These are phyloP conservation scores for Tetramorium alpestre DNA, from an alignment of 1,140 invertebrate genomes.

Conservation along the genomic window DNA sequence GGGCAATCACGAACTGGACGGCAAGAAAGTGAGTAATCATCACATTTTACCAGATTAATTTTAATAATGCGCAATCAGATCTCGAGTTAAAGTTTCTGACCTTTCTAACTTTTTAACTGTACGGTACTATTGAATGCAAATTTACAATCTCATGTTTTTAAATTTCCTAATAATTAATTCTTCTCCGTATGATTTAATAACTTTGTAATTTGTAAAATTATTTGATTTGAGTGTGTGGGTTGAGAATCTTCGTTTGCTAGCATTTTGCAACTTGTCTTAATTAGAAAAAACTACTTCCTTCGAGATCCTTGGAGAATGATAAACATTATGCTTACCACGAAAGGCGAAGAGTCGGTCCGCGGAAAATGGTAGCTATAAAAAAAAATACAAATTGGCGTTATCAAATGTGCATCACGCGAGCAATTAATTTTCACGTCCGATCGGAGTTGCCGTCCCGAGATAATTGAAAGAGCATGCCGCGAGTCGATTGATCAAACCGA, in stretches of 20 bases:
- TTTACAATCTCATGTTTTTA: not conserved
- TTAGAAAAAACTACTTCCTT: not conserved
- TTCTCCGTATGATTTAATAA: not conserved
- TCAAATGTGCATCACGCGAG: constrained; percentile 65
- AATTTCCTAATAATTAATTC: not conserved
- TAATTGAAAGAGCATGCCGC: constrained; percentile 67
- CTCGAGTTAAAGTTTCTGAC: not conserved
- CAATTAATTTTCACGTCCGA: constrained; percentile 67
- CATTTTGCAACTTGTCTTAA: not conserved
- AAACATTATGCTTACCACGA: not conserved
- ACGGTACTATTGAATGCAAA: not conserved
- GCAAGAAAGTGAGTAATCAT: constrained; percentile 94
- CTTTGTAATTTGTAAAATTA: constrained; percentile 13
- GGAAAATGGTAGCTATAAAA: not conserved
- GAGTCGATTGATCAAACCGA: constrained; percentile 66
- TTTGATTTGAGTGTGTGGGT: not conserved
- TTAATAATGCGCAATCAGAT: not conserved
- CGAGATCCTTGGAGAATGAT: not conserved
- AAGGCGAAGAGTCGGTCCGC: not conserved
- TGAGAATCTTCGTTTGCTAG: not conserved
- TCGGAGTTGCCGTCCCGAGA: constrained; percentile 52
- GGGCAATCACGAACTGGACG: constrained; percentile 97
- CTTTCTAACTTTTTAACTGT: not conserved
- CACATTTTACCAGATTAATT: constrained; percentile 20
- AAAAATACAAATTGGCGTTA: constrained; percentile 56